phyloP scores from a whole-genome alignment of 2,113 vertebrate genomes.

The Corythaeola cristata region DNA sequence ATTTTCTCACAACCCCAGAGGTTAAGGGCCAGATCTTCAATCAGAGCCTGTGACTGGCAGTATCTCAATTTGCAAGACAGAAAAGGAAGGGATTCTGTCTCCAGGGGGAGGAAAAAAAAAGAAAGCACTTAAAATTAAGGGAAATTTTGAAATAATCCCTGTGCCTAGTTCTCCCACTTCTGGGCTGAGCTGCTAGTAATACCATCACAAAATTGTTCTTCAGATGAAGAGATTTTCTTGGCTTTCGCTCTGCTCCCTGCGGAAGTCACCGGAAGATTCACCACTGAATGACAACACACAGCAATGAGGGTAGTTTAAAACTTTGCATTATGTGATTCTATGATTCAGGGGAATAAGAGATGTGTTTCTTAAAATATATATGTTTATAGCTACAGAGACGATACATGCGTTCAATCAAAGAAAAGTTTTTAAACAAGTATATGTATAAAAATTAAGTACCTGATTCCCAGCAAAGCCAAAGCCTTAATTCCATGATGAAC shows the following conservation, averaged over 20 bases:
- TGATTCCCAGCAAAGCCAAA: not conserved
- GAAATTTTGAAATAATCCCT: not conserved
- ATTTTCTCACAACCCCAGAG: not conserved
- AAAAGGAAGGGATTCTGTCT: not conserved
- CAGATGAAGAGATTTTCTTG: not conserved
- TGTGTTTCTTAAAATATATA: not conserved
- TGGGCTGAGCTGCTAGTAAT: not conserved
- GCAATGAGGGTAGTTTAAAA: not conserved
- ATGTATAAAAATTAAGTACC: not conserved
- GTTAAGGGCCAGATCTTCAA: slow-evolving; percentile 22
- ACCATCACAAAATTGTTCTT: not conserved
- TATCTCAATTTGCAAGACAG: not conserved
- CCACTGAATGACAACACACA: not conserved
- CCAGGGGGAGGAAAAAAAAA: not conserved
- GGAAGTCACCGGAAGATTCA: not conserved
- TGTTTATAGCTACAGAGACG: not conserved
- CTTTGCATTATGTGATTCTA: fast-evolving
- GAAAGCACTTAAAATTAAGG: not conserved
- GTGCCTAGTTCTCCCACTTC: not conserved
- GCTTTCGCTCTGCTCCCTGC: not conserved
- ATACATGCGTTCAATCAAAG: not conserved
- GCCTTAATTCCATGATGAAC: not conserved
- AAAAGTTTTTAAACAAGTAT: not conserved
- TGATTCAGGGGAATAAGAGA: not conserved
- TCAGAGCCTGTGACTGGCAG: not conserved